Conservation (phyloP, 2,888 invertebrate genomes). For the Drosophila greeni region DNA sequence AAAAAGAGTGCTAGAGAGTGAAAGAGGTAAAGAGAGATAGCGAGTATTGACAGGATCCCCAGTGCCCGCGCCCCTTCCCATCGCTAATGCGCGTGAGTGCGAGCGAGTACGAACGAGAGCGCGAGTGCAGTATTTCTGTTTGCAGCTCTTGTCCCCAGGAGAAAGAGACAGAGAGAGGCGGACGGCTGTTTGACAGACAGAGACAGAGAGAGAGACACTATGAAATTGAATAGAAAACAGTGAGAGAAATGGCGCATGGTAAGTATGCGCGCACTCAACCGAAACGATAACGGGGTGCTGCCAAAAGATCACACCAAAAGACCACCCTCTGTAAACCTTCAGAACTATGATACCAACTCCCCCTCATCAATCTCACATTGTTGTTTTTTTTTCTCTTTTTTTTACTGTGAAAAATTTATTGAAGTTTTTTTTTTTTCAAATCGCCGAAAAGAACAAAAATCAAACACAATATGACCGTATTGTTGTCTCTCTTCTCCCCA, state of each 20-base stretch:
- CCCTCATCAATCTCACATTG: conserved; percentile 15
- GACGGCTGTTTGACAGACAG: conserved; percentile 35
- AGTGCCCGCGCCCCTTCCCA: conserved; percentile 7
- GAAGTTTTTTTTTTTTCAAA: conserved; percentile 24
- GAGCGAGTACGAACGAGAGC: conserved; percentile 29
- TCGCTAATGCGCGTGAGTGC: conserved; percentile 21
- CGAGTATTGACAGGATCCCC: conserved; percentile 38
- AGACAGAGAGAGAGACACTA: conserved; percentile 42
- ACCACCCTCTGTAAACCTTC: conserved; percentile 16
- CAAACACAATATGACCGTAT: conserved; percentile 10
- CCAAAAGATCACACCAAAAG: conserved; percentile 25
- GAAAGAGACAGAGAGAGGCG: conserved; percentile 43
- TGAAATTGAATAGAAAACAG: conserved; percentile 40
- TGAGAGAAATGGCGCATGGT: conserved; percentile 62
- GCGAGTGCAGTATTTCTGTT: conserved; percentile 39
- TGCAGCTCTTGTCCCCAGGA: conserved; percentile 37
- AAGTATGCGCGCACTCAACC: conserved; percentile 72
- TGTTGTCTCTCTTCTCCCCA: conserved; percentile 27
- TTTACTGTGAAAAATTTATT: conserved; percentile 53
- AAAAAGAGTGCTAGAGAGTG: conserved; percentile 6
- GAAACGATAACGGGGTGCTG: conserved; percentile 69
- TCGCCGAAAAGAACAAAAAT: conserved; percentile 8
- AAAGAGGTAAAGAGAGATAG: conserved; percentile 41
- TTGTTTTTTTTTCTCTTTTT: conserved; percentile 53
- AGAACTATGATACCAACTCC: conserved; percentile 12